Evolutionary conservation across 2,797 vertebrate genomes (phyloP), one percentile per base, ranked within the genome.

Genomic region (Megalops cyprinoides): DNA sequence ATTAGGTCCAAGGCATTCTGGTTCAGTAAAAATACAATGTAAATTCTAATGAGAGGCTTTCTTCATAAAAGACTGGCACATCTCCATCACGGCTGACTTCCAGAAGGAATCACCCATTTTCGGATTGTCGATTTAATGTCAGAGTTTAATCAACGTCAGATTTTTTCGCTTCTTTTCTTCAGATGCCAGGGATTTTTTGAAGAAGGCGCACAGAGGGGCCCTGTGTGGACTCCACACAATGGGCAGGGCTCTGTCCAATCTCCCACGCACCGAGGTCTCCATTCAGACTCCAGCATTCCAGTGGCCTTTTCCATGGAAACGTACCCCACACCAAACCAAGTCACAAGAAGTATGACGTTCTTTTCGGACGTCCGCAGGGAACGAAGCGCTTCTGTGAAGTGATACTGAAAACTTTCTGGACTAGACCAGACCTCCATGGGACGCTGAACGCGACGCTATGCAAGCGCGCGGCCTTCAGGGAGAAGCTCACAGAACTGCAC

Each of bases 241-340:
- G 67, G 67, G 67, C 67, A 71, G 67, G 67, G 67, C 37, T 42
- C 67, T 44, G 39, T n/a, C 67, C 37, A 4, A 8, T 44, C 67
- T 71, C 67, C 67, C 67, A 71, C 37, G 67, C 67, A 23, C 67
- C 71, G 67, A 79, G 46, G 77, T 69, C 77, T 25, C 46, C 62
- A 39, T 71, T 51, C 65, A 79, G 25, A 34, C 48, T 49, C 28
- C 25, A 23, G 48, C 77, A 39, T 79, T 79, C 77, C 77, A 53
- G 28, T 6, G 77, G 46, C 77, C 20, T 60, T 79, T 9, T 15
- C 77, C 77, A 79, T 79, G 62, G 77, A 65, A 79, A 79, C 77
- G 6, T 49, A 69, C 62, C 62, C 77, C 46, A 14, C 31, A 23
- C 77, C 77, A 28, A 71, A 15, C 4, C 46, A 65, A 69, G 51